Evolutionary conservation across 2,888 invertebrate species (phyloP).

Genomic region (Drosophila kanekoi): DNA sequence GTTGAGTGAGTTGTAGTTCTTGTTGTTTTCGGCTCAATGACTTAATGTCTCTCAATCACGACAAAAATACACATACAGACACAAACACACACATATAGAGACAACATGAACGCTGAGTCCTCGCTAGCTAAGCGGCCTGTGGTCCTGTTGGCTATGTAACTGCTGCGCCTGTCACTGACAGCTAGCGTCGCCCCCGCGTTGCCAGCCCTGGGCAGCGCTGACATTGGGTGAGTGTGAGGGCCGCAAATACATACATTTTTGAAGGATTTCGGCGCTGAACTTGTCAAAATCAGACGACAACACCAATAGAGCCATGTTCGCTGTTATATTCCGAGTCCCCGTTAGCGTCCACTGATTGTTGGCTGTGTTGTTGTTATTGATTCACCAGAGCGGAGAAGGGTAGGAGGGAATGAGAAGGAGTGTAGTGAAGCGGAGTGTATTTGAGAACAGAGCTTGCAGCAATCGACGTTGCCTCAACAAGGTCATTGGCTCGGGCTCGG

Average conservation of each 20-base stretch:
- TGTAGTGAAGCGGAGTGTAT: not conserved
- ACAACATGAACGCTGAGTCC: constrained; percentile 42
- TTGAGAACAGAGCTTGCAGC: constrained; percentile 4
- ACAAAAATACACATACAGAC: constrained; percentile 52
- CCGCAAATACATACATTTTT: constrained; percentile 76
- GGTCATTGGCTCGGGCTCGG: constrained; percentile 71
- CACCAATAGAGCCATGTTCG: constrained; percentile 43
- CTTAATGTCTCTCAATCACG: constrained; percentile 80
- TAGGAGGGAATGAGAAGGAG: not conserved
- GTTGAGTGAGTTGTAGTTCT: constrained; percentile 39
- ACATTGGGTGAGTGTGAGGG: constrained; percentile 33
- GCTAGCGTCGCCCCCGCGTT: constrained; percentile 13
- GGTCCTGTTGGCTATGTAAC: constrained; percentile 34
- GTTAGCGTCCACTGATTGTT: constrained; percentile 24
- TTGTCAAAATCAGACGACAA: constrained; percentile 83
- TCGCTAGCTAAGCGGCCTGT: constrained; percentile 27
- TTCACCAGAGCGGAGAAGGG: constrained; percentile 33
- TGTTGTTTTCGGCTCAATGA: constrained; percentile 50
- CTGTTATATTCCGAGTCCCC: constrained; percentile 38
- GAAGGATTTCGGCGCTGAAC: constrained; percentile 84
- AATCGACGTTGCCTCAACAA: constrained; percentile 52
- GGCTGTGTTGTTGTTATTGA: constrained; percentile 64
- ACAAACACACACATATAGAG: constrained; percentile 25
- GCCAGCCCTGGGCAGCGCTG: not conserved
- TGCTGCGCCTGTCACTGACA: constrained; percentile 73